A percentile compares a stretch with the other conserved stretches of the same genome.
Evolutionary conservation across 2,797 vertebrate species (phyloP).

Genomic region (Pangasius mekongensis): DNA sequence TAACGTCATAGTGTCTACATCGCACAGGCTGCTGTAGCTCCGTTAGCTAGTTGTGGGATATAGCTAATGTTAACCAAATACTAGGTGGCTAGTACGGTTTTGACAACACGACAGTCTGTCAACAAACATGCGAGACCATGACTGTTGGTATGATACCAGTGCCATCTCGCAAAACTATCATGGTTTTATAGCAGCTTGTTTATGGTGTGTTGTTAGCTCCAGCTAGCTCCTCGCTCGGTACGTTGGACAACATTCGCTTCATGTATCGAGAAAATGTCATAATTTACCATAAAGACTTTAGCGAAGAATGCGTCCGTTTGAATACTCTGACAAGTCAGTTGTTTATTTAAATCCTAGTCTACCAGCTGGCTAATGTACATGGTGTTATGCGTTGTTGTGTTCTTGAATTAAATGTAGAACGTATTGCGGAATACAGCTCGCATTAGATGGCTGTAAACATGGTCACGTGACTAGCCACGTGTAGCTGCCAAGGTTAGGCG

Average conservation of each 20-base stretch:
- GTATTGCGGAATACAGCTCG: constrained; percentile 59
- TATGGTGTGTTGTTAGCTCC: background rate
- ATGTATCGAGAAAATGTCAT: background rate
- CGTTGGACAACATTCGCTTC: background rate
- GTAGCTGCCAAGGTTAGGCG: background rate
- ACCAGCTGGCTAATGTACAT: too few species aligned
- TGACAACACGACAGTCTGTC: background rate
- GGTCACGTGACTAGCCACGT: constrained; percentile 72
- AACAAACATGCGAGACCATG: background rate
- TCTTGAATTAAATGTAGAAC: constrained; percentile 6
- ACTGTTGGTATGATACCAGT: background rate
- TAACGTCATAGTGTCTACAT: background rate
- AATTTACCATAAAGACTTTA: background rate
- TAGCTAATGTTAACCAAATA: background rate
- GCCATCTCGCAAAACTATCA: background rate
- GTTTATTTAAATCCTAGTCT: background rate
- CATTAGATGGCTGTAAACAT: constrained; percentile 67
- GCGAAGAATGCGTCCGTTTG: background rate
- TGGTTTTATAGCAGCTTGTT: background rate
- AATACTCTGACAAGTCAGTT: background rate
- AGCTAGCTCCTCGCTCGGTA: background rate
- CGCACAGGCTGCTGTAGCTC: background rate
- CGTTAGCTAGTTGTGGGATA: background rate
- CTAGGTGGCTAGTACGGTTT: background rate
- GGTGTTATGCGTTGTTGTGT: background rate